Evolutionary conservation across 2,888 invertebrate species (phyloP).

Genomic region (Clanis bilineata): DNA sequence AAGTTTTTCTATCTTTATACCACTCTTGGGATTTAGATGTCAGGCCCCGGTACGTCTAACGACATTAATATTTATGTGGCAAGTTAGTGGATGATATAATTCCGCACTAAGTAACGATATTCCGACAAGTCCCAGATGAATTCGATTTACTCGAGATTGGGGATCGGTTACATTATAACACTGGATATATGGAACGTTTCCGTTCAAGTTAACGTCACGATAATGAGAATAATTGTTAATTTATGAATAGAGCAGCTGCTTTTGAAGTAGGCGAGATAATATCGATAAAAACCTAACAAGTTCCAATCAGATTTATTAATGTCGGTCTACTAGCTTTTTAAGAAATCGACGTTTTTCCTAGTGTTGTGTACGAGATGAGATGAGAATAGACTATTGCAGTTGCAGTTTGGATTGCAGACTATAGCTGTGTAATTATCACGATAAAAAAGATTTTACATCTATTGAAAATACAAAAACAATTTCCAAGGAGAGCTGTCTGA

Average conservation of each 20-base stretch:
- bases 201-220: neutral
- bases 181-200: neutral
- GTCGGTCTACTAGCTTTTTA: no score
- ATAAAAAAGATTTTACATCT: no score
- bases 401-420: no score
- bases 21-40: conserved; percentile 33
- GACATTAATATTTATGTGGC: conserved; percentile 45
- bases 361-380: no score
- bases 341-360: no score
- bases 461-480: no score
- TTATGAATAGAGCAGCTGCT: neutral
- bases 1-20: conserved; percentile 39
- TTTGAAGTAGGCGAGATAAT: neutral
- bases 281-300: neutral
- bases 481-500: no score
- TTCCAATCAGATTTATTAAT: neutral
- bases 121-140: conserved; percentile 23
- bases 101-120: conserved; percentile 22
- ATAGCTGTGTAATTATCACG: no score
- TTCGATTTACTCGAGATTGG: conserved; percentile 21
- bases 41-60: conserved; percentile 31
- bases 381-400: no score
- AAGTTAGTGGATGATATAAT: conserved; percentile 40
- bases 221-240: neutral
- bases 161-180: conserved; percentile 1